A percentile compares a stretch with the other conserved stretches of the same genome.
Conservation (phyloP, 2,888 invertebrate species). For the Coleophora deauratella region DNA sequence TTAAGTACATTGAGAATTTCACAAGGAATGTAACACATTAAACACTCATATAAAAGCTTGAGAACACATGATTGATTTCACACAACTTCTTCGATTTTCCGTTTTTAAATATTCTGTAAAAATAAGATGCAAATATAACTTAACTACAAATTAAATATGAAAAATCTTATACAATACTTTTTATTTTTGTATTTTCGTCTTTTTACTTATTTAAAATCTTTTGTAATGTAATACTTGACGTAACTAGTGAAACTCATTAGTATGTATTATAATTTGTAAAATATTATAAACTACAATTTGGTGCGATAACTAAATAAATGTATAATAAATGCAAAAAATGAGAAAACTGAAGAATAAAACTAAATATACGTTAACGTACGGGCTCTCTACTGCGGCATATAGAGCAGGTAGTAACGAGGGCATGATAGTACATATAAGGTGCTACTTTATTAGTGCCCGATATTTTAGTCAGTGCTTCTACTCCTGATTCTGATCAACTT, state of each 20-base stretch:
- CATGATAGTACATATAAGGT: too few species aligned
- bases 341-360: not conserved
- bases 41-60: too few species aligned
- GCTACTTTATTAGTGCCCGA: too few species aligned
- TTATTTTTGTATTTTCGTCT: conserved; percentile 13
- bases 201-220: not conserved
- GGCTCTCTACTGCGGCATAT: too few species aligned
- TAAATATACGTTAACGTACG: too few species aligned
- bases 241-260: not conserved
- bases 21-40: too few species aligned
- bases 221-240: conserved; percentile 4
- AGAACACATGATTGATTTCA: conserved; percentile 9
- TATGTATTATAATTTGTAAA: not conserved
- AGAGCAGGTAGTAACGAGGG: too few species aligned
- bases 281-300: conserved; percentile 18
- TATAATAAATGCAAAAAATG: conserved; percentile 7
- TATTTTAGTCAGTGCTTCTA: too few species aligned
- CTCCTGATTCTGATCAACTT: too few species aligned
- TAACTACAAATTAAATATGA: conserved; percentile 9
- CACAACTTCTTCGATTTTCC: conserved; percentile 8
- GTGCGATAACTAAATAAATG: conserved; percentile 19
- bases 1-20: conserved; percentile 7
- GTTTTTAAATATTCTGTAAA: conserved; percentile 15
- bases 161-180: not conserved
- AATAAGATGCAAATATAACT: conserved; percentile 11